Percentiles rank a stretch among this genome's conserved stretches.
Evolutionary conservation across 2,888 invertebrate species (phyloP).

Genomic region (Ceriagrion tenellum): DNA sequence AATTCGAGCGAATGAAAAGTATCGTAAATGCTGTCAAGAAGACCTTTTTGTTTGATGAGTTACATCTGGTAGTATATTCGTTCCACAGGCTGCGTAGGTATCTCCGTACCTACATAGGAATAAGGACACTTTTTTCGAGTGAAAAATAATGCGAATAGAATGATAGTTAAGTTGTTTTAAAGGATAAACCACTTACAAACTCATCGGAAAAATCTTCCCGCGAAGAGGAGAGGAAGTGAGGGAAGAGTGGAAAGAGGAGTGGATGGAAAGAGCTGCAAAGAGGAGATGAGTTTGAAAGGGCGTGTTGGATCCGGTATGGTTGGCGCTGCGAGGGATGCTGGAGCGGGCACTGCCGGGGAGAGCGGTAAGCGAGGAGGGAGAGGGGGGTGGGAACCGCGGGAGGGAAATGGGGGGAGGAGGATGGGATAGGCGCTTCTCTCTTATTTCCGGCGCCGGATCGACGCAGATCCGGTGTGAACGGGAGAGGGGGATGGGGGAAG

Average conservation of each 20-base stretch:
- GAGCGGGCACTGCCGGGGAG: background rate
- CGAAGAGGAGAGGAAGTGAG: background rate
- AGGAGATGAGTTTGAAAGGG: background rate
- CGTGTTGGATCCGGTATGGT: background rate
- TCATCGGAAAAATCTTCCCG: background rate
- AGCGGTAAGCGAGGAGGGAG: background rate
- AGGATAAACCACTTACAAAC: background rate
- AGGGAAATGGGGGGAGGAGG: too few relatives aligned
- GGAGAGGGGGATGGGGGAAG: background rate
- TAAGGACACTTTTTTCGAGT: too few relatives aligned
- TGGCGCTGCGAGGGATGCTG: background rate
- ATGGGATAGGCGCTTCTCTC: background rate
- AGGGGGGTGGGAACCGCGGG: too few relatives aligned
- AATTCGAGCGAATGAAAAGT: too few relatives aligned
- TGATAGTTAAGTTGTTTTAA: too few relatives aligned
- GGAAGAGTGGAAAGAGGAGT: background rate
- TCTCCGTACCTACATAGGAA: too few relatives aligned
- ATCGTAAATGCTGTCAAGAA: too few relatives aligned
- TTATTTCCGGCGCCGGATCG: conserved; percentile 61
- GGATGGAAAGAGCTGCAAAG: background rate
- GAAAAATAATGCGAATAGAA: too few relatives aligned
- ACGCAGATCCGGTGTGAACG: conserved; percentile 50
- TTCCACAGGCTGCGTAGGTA: too few relatives aligned
- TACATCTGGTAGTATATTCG: too few relatives aligned
- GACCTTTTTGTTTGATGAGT: too few relatives aligned